Conservation (phyloP, 2,113 vertebrate genomes). For the Oreochromis spilurus region DNA sequence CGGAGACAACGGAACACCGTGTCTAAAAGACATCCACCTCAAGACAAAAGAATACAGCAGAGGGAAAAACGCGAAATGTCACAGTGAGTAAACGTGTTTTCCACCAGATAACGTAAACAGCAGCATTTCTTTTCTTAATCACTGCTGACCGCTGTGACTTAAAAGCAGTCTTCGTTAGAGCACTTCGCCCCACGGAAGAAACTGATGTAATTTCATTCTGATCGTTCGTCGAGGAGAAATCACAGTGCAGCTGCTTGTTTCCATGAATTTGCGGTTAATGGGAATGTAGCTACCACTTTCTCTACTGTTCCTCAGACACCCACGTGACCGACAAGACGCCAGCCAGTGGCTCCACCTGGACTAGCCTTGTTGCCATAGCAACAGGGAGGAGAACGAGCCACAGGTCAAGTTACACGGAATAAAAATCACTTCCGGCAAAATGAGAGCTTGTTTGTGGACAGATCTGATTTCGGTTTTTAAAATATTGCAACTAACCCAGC, state of each 20-base stretch:
- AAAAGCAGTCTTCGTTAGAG: not conserved
- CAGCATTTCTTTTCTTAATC: not conserved
- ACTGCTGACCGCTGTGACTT: not conserved
- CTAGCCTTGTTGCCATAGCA: conserved; percentile 74
- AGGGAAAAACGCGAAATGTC: not conserved
- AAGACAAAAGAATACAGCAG: not conserved
- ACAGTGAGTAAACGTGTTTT: not conserved
- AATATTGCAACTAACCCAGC: not conserved
- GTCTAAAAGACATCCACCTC: not conserved
- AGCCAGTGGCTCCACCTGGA: conserved; percentile 76
- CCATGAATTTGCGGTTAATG: conserved; percentile 13
- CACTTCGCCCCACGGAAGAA: not conserved
- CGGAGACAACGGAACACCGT: not conserved
- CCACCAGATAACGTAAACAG: not conserved
- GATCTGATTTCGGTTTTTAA: not conserved
- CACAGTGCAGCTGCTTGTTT: not conserved
- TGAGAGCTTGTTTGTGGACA: not conserved
- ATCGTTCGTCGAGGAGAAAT: not conserved
- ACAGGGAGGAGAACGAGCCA: conserved; percentile 34
- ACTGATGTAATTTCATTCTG: not conserved
- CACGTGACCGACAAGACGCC: conserved; percentile 78
- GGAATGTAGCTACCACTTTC: conserved; percentile 44
- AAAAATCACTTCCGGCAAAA: not conserved
- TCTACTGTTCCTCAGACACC: conserved; percentile 57
- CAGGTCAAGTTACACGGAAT: not conserved